Percentiles rank a stretch among this genome's conserved stretches.
These are phyloP conservation scores for Pyrrhia umbra DNA, from an alignment of 2,888 invertebrate genomes.

Conservation along the genomic window DNA sequence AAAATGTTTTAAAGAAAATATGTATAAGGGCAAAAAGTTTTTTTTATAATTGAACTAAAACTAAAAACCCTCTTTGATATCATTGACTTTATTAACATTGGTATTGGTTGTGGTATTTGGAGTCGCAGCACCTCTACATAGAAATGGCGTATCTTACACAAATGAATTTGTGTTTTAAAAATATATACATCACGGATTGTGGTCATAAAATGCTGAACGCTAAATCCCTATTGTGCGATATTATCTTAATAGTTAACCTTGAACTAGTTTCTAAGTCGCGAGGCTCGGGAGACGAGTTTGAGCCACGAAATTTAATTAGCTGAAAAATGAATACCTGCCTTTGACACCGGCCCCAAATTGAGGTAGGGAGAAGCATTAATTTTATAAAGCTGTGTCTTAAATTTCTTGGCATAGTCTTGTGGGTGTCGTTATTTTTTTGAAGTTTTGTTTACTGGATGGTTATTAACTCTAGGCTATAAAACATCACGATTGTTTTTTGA, in stretches of 20 bases:
- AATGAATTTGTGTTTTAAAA: too few species aligned
- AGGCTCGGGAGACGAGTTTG: conserved; percentile 41
- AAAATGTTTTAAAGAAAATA: too few species aligned
- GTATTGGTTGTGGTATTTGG: too few species aligned
- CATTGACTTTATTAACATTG: too few species aligned
- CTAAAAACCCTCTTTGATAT: too few species aligned
- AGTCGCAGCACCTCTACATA: too few species aligned
- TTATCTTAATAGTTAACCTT: conserved; percentile 52
- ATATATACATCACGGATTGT: conserved; percentile 6
- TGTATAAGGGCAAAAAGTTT: too few species aligned
- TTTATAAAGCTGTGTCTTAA: conserved; percentile 54
- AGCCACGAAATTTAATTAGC: conserved; percentile 57
- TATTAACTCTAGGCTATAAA: conserved; percentile 10
- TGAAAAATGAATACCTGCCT: conserved; percentile 59
- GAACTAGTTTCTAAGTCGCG: conserved; percentile 53
- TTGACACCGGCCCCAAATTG: conserved; percentile 54
- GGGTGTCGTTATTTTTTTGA: conserved; percentile 43
- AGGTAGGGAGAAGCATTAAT: conserved; percentile 47
- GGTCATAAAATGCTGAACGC: conserved; percentile 41
- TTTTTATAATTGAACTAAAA: too few species aligned
- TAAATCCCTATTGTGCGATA: conserved; percentile 46
- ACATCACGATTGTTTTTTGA: neutral
- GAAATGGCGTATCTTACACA: too few species aligned
- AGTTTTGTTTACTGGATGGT: conserved; percentile 20
- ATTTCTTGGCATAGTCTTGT: conserved; percentile 40